Base-by-base conservation (phyloP, 2,888 invertebrate genomes). In the Cremastobaeus sp. region DNA sequence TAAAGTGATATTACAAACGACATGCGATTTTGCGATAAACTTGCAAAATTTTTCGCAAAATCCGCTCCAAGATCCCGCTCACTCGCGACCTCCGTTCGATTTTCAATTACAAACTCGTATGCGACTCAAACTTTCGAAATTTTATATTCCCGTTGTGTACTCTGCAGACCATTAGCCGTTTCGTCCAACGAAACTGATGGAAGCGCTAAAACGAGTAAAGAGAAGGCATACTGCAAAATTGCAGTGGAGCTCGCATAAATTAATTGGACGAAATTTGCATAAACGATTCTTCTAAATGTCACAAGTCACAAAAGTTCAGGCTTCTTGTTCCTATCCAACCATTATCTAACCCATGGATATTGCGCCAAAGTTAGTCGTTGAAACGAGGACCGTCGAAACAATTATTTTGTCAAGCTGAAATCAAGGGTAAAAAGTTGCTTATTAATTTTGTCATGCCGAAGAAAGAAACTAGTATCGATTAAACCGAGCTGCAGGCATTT, bases 1-100 rank as follows among this genome's bases (percentile, higher is more conserved):
- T 85, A 85, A 85, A 85, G 82, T 83, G 83, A 86, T 85, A 83
- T 85, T 85, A 82, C 77, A 52, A 70, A 77, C 72, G 76, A 83
- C 86, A 85, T 86, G 87, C 87, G 83, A 86, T 86, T 82, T 75
- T 77, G 79, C 86, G 85, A 86, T 87, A 86, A 87, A 86, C 83
- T 84, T 84, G 83, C 76, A 74, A 84, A 86, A 86, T 85, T 85
- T 84, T 85, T 85, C 83, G 39, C 12, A 62, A 71, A 65, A 52
- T 57, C 52, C 25, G 37, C 25, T 60, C 66, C 37, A 73, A n/a
- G 76, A 77, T 76, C 71, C 14, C 9, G 37, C 25, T 30, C 45
- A 43, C 52, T 37, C 28, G n/a, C 32, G 47, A 1, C n/a, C n/a
- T 17, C 21, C 1, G 12, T 37, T 35, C 9, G 9, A 21, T 50